These are phyloP conservation scores for Pachliopta kotzebuea DNA, from an alignment of 2,888 invertebrate genomes.

Conservation along the genomic window DNA sequence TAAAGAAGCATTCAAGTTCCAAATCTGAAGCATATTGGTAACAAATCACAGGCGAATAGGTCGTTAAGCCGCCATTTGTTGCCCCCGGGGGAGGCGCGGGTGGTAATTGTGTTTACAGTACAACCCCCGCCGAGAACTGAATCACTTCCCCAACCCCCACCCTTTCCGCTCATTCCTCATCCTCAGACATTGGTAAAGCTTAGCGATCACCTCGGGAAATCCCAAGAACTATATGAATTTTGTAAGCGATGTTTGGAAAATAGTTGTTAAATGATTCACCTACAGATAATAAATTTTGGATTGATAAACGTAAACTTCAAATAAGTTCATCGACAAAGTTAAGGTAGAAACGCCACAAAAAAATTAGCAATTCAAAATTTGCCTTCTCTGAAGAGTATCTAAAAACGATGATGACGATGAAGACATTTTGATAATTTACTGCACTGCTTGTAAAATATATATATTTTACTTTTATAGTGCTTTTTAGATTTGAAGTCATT, in stretches of 20 bases:
- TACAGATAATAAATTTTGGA: too few species aligned
- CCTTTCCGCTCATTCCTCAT: slow-evolving; percentile 72
- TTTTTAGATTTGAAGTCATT: too few species aligned
- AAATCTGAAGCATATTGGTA: slow-evolving; percentile 78
- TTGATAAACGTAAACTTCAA: too few species aligned
- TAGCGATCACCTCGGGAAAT: slow-evolving; percentile 68
- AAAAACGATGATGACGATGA: too few species aligned
- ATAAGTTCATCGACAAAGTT: too few species aligned
- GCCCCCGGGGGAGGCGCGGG: slow-evolving; percentile 54
- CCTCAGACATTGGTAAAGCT: slow-evolving; percentile 66
- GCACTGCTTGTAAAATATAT: too few species aligned
- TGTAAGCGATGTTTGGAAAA: not conserved
- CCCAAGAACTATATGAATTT: slow-evolving; percentile 43
- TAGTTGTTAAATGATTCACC: not conserved
- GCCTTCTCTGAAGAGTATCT: too few species aligned
- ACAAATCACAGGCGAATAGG: slow-evolving; percentile 78
- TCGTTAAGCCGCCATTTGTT: slow-evolving; percentile 78
- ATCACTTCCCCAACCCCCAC: slow-evolving; percentile 41
- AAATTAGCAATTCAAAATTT: too few species aligned
- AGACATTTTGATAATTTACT: too few species aligned
- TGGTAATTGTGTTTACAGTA: slow-evolving; percentile 75
- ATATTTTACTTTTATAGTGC: too few species aligned
- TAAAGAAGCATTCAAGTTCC: slow-evolving; percentile 58
- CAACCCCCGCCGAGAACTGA: slow-evolving; percentile 41
- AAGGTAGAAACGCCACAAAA: too few species aligned